Conservation (phyloP, 1,140 invertebrate species). For the Phymastichus coffea region DNA sequence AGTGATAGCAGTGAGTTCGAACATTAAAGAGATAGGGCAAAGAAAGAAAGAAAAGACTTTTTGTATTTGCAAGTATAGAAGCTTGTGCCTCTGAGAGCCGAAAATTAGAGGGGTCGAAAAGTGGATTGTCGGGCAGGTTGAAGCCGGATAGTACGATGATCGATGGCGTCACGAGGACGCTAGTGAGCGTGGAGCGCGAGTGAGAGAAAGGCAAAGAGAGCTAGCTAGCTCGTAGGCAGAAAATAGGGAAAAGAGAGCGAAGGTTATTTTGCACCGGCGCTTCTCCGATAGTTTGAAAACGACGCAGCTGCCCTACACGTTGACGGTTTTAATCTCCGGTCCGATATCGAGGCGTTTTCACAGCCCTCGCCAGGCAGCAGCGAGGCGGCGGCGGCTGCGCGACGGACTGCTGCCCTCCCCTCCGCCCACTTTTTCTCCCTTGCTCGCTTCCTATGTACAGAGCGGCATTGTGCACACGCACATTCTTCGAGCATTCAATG, state of each 20-base stretch:
- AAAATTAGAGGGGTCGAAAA: constrained; percentile 20
- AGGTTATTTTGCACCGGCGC: constrained; percentile 19
- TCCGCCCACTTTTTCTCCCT: background rate
- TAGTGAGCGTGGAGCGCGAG: background rate
- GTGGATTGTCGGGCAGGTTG: background rate
- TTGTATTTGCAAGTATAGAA: too few relatives aligned
- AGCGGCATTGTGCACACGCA: too few relatives aligned
- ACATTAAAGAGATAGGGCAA: too few relatives aligned
- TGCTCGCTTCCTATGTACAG: too few relatives aligned
- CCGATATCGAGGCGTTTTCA: constrained; percentile 21
- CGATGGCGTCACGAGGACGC: constrained; percentile 9
- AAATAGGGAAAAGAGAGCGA: constrained; percentile 36
- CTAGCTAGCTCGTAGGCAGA: too few relatives aligned
- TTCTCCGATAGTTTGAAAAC: constrained; percentile 24
- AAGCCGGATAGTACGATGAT: constrained; percentile 11
- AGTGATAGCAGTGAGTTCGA: too few relatives aligned
- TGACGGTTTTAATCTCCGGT: constrained; percentile 31
- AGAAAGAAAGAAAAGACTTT: background rate
- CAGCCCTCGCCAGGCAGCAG: too few relatives aligned
- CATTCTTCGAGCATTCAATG: too few relatives aligned
- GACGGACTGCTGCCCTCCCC: background rate
- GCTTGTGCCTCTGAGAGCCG: constrained; percentile 13
- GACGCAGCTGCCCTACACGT: constrained; percentile 9
- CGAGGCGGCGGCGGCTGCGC: too few relatives aligned
- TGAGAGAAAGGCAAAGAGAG: constrained; percentile 9